Base-by-base conservation (phyloP, 1,140 invertebrate species). In the Diabrotica virgifera region DNA sequence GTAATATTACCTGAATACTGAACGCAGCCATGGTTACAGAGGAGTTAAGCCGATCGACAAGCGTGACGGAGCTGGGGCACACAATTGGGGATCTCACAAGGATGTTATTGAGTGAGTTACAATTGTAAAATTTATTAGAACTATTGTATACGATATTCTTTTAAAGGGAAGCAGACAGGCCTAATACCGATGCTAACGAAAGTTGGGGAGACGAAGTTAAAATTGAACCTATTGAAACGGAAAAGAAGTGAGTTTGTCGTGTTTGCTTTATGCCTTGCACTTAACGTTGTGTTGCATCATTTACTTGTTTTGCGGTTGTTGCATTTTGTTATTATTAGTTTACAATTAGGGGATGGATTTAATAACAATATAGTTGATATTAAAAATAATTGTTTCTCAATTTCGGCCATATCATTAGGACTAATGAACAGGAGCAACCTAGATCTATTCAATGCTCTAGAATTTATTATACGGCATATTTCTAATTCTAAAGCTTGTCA, bases 21-120 rank as follows among this genome's bases (percentile, higher is more conserved):
- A 78, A 80, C 78, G 75, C 73, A 80, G 78, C 75, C 76, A 79
- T 80, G 79, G 70, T 84, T 83, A 81, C 82, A 91, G 90, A 80
- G 94, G 95, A 76, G 89, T 97, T 60, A 97, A 97, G 82, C 85
- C 93, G 65, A 85, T 95, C 70, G 95, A 97, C 76, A 97, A 98
- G 82, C 89, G 92, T 70, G 95, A 97, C 76, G 96, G 95, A 76
- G 90, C 86, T 82, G 96, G 95, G 62, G 88, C 93, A 72, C 93
- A 95, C 80, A 98, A 97, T 80, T 97, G 96, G 95, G 95, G 95
- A 72, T 93, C 90, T 56, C 87, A 94, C 71, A 94, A 92, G 78
- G 94, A 96, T 82, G 93, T 96, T 72, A 88, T 94, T 70, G 92
- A 93, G 81, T 87, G 82, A 86, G 83, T 83, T 14, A n/a, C 24